Base-by-base conservation (phyloP, 2,797 vertebrate species). In the Zonotrichia albicollis region DNA sequence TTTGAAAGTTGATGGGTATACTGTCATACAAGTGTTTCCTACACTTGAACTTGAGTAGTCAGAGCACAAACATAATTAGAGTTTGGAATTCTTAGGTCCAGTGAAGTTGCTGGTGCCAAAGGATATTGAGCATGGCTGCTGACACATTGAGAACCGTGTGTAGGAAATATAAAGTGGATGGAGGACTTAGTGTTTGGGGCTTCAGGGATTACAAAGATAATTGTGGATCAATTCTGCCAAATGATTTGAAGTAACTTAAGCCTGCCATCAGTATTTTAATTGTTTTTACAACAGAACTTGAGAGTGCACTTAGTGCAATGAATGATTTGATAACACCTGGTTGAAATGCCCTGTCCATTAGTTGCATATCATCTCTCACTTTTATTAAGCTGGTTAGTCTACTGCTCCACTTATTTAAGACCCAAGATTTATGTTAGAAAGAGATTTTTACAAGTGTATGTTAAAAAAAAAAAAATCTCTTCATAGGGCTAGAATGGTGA, bases 151-250 rank as follows among this genome's bases (percentile, higher is more conserved):
- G 86, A 97, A 95, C 61, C 40, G 68, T 95, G 96, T 87, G 91
- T 82, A 97, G 90, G 96, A 98, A 97, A 97, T 96, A 95, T 85
- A 96, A 97, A 97, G 96, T 97, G 96, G 97, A 90, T 94, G 95
- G 96, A 96, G 64, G 96, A 97, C 93, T 95, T 97, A 97, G 95
- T 72, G 92, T 93, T 82, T 66, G 21, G 91, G 96, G 86, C 98
- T 97, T 98, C 84, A 77, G 98, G 97, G 97, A 98, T 96, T 97
- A 97, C 95, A 97, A 97, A 97, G 97, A 98, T 97, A 98, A 98
- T 98, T 97, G 97, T 97, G 95, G 97, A 98, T 98, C 98, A 98
- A 98, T 98, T 94, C 97, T 96, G 96, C 95, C 96, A 98, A 97
- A 98, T 97, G 93, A 96, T 97, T 82, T 97, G 96, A 98, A 96